phyloP scores from a whole-genome alignment of 2,888 invertebrate species.

The Drosophila tanythrix region DNA sequence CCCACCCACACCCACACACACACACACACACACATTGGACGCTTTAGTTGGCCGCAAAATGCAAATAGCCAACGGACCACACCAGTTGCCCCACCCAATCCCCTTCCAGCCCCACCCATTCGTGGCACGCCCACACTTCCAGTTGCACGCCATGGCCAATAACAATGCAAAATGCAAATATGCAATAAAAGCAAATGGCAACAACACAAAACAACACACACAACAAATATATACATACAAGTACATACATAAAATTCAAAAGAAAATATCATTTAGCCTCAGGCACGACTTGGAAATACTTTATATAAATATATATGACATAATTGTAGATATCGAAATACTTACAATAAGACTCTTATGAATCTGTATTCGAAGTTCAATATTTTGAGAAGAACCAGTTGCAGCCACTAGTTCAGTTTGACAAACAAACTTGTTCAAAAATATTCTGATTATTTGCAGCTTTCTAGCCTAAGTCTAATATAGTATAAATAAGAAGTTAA shows the following conservation, averaged over 20 bases:
- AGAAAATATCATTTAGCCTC: not conserved
- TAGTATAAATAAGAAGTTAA: not conserved
- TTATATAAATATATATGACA: not conserved
- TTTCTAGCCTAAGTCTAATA: too few species aligned
- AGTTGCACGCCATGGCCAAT: slow-evolving; percentile 55
- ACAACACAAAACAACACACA: slow-evolving; percentile 26
- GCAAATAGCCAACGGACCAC: slow-evolving; percentile 57
- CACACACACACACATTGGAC: slow-evolving; percentile 7
- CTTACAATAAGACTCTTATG: not conserved
- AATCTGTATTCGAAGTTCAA: not conserved
- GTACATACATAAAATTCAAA: slow-evolving; percentile 13
- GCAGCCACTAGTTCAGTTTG: not conserved
- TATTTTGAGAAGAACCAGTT: not conserved
- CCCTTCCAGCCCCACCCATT: not conserved
- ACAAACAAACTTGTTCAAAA: not conserved
- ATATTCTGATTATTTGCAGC: not conserved
- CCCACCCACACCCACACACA: slow-evolving; percentile 16
- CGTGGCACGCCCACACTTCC: slow-evolving; percentile 45
- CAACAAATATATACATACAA: slow-evolving; percentile 2
- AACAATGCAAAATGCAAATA: slow-evolving; percentile 78
- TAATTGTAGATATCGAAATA: not conserved
- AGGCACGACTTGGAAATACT: slow-evolving; percentile 32
- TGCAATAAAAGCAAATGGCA: slow-evolving; percentile 70
- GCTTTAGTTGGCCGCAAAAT: slow-evolving; percentile 57
- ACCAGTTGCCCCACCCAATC: slow-evolving; percentile 6